Evolutionary conservation across 1,140 invertebrate genomes (phyloP), one percentile per base, ranked within the genome.

Genomic region (Penaeus chinensis): DNA sequence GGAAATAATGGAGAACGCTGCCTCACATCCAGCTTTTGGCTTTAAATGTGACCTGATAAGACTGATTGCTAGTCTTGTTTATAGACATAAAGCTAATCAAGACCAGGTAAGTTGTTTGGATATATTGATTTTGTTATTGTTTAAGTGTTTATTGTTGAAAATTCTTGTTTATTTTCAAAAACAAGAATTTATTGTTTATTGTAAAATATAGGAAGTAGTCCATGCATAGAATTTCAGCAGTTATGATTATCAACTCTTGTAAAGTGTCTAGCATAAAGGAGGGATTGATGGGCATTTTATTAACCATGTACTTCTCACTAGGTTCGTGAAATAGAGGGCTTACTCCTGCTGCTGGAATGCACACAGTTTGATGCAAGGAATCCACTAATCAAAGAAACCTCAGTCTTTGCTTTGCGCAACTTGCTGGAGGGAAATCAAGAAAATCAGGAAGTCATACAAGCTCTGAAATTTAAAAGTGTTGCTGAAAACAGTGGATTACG

Each of bases 41-140:
- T 87, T 87, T 47, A 87, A 87, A 37, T 81, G 85, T 74, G 85
- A 87, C 32, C 85, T 87, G 65, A 81, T 87, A n/a, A 66, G 85
- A 54, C 65, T 87, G 24, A 87, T 87, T 61, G 85, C 85, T 11
- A 82, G 85, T 60, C 79, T 87, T 18, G 85, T 82, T 1, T 79
- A 87, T 54, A 27, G 76, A 24, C 78, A 87, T n/a, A 74, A 32
- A 37, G 47, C 10, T 42, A 87, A 87, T 76, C 85, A 87, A 74
- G 85, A 87, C 65, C 78, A 81, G 79, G 85, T 87, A 71, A 81
- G 78, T 24, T n/a, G 7, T 61, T 20, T 22, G 47, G n/a, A 24
- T 79, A 47, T 16, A 13, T 22, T 54, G 10, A 79, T 16, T 42
- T 74, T 2, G 24, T 32, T 0, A 3, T 74, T 74, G 37, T 69